Conservation (phyloP, 2,888 invertebrate species). For the Drosophila pseudotalamancana region DNA sequence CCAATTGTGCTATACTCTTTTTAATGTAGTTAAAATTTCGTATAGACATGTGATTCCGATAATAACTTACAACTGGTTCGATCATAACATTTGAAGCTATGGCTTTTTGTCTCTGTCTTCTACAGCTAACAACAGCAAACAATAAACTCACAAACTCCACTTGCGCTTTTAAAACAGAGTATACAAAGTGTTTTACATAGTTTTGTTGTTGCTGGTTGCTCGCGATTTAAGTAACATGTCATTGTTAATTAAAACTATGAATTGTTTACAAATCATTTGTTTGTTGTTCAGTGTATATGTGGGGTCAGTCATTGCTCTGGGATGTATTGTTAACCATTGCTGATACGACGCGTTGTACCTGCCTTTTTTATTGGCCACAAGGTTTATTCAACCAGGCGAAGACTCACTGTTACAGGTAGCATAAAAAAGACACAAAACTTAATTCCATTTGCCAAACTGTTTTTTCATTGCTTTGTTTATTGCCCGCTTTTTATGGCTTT, state of each 20-base stretch:
- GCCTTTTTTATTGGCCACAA: neutral
- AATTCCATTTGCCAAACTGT: conserved; percentile 54
- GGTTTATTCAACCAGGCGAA: conserved; percentile 7
- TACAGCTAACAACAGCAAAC: neutral
- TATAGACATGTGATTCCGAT: neutral
- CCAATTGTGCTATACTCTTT: neutral
- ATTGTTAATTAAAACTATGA: conserved; percentile 60
- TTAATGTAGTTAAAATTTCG: neutral
- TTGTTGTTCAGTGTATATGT: conserved; percentile 9
- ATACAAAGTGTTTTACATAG: conserved; percentile 10
- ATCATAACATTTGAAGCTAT: no score
- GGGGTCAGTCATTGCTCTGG: conserved; percentile 35
- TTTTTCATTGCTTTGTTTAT: conserved; percentile 43
- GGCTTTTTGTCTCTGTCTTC: no score
- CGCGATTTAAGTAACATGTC: conserved; percentile 51
- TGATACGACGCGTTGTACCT: conserved; percentile 19
- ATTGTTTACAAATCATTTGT: conserved; percentile 19
- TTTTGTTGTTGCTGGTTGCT: conserved; percentile 1
- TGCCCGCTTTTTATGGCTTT: conserved; percentile 41
- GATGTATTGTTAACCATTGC: conserved; percentile 9
- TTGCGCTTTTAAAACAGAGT: neutral
- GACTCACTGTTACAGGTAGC: conserved; percentile 26
- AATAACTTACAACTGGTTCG: neutral
- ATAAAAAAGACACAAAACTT: conserved; percentile 14
- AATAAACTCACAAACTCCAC: neutral